Conservation (phyloP, 1,140 invertebrate species). For the Mya arenaria region DNA sequence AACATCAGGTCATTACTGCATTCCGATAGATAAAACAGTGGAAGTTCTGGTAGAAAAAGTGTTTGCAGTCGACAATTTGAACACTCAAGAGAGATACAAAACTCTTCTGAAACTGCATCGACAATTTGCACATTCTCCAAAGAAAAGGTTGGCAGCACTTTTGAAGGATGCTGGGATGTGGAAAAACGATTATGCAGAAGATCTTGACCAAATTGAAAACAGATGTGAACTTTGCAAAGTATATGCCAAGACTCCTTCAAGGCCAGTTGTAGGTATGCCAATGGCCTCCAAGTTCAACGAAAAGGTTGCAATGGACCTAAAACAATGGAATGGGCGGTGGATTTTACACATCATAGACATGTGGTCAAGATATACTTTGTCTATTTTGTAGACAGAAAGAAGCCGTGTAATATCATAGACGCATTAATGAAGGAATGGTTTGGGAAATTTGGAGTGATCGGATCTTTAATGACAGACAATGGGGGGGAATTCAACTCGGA, state of each 20-base stretch:
- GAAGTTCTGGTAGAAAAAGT: slow-evolving; percentile 43
- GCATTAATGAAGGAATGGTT: slow-evolving; percentile 60
- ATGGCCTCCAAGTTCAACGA: slow-evolving; percentile 58
- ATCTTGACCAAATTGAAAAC: slow-evolving; percentile 28
- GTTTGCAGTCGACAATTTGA: slow-evolving; percentile 17
- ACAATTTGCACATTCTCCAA: slow-evolving; percentile 62
- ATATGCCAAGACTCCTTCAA: slow-evolving; percentile 49
- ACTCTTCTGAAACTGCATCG: slow-evolving; percentile 49
- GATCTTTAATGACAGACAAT: slow-evolving; percentile 54
- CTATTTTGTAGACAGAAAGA: slow-evolving; percentile 50
- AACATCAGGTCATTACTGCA: slow-evolving; percentile 58
- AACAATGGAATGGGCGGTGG: slow-evolving; percentile 44
- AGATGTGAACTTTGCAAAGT: slow-evolving; percentile 57
- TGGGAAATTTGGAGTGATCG: slow-evolving; percentile 56
- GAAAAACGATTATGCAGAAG: slow-evolving; percentile 50
- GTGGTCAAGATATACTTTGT: slow-evolving; percentile 58
- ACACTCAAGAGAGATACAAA: slow-evolving; percentile 31
- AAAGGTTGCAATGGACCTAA: slow-evolving; percentile 59
- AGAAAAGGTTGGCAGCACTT: slow-evolving; percentile 48
- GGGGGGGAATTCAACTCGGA: slow-evolving; percentile 61
- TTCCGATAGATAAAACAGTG: slow-evolving; percentile 43
- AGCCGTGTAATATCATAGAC: slow-evolving; percentile 51
- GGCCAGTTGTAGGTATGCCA: slow-evolving; percentile 56
- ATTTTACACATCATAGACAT: slow-evolving; percentile 65
- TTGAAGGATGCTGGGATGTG: slow-evolving; percentile 55